phyloP scores from a whole-genome alignment of 2,113 vertebrate genomes.

The Megaptera novaeangliae region DNA sequence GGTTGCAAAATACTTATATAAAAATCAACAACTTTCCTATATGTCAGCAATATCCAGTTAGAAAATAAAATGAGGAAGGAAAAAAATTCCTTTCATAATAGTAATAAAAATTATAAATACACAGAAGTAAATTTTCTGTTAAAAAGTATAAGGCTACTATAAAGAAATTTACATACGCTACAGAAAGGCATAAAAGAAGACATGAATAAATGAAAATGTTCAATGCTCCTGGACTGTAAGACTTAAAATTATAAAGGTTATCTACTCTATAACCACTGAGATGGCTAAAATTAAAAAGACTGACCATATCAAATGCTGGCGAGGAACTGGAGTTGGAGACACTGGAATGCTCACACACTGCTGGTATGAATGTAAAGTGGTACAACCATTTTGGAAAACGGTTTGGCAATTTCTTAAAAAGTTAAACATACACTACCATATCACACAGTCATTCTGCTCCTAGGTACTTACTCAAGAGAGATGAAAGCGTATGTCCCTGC shows the following conservation, averaged over 20 bases:
- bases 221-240: background rate
- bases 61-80: conserved; percentile 3
- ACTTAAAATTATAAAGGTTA: background rate
- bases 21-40: background rate
- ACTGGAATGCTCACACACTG: background rate
- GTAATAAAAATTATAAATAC: background rate
- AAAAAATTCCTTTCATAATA: background rate
- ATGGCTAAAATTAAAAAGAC: background rate
- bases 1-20: background rate
- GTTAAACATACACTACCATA: background rate
- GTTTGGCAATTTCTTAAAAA: background rate
- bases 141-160: background rate
- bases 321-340: background rate
- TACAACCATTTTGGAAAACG: background rate
- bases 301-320: background rate
- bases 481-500: background rate
- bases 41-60: background rate
- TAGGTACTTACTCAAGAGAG: background rate
- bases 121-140: background rate
- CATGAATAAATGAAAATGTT: background rate
- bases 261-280: background rate
- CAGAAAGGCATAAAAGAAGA: background rate
- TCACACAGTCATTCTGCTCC: background rate
- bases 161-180: background rate
- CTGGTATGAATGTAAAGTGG: background rate